phyloP scores from a whole-genome alignment of 2,113 vertebrate species.

The Xenotilapia leptura region DNA sequence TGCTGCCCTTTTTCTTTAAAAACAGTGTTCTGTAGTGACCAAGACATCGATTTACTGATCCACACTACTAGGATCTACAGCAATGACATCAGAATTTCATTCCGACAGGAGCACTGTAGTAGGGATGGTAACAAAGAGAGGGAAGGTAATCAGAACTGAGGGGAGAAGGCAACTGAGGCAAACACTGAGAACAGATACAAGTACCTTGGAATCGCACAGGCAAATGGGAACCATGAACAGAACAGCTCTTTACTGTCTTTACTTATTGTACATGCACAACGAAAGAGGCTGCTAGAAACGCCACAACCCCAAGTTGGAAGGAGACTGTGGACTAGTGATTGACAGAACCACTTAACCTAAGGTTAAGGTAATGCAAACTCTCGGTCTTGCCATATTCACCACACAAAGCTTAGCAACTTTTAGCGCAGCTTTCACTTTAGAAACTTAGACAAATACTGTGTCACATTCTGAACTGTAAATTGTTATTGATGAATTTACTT shows the following conservation, averaged over 20 bases:
- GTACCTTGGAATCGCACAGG: neutral
- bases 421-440: neutral
- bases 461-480: neutral
- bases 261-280: neutral
- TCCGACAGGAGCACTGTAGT: too few relatives aligned
- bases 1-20: neutral
- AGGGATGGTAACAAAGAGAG: neutral
- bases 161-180: neutral
- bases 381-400: neutral
- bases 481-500: neutral
- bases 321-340: neutral
- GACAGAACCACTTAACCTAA: neutral
- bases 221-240: neutral
- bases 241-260: neutral
- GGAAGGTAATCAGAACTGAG: neutral
- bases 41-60: neutral
- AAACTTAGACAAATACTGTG: neutral
- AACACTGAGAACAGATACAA: neutral
- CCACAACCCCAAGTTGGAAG: neutral
- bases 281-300: neutral
- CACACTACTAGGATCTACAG: neutral
- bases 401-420: neutral
- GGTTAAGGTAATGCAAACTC: neutral
- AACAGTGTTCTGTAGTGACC: neutral
- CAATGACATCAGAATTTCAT: neutral